Evolutionary conservation across 2,113 vertebrate species (phyloP), one percentile per base, ranked within the genome.

Genomic region (Phodopus roborovskii): DNA sequence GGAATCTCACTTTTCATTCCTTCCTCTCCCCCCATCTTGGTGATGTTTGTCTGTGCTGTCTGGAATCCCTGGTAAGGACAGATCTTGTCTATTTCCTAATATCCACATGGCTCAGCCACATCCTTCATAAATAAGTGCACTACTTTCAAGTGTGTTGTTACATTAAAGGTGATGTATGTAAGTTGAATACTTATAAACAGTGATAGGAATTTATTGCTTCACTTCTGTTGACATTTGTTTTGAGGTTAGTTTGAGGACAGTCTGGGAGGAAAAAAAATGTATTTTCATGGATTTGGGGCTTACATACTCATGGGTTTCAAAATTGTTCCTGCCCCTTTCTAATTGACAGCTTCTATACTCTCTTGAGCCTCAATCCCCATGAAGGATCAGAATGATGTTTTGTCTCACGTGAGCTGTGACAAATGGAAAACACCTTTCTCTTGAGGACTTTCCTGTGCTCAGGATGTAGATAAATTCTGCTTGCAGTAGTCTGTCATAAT

Each of bases 201-300:
- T 68, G 53, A 60, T 28, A n/a, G 17, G n/a, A 94, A 81, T 91
- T 48, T 82, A 17, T 68, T 66, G 48, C 48, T 87, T 94, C 48
- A 64, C 33, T 90, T 90, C 58, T 20, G 36, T 56, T 94, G 48
- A 91, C 45, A 60, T 81, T 84, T 83, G 68, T 93, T 96, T 90
- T 73, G 15, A 78, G 22, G 33, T 71, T 83, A 62, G 66, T 36
- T 58, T 79, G 92, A 73, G 82, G 28, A 16, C 53, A 81, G 17
- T 64, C 73, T 95, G n/a, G 48, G 70, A 89, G 74, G 79, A 30
- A 30, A 78, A 24, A 92, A 20, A 7, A 12, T 62, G 28, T 30
- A 7, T 74, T 89, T 89, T 58, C 4, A 5, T 50, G 58, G 30
- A 1, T 70, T 89, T 83, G 58, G n/a, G 36, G 94, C 81, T 93